Evolutionary conservation across 2,113 vertebrate species (phyloP), one percentile per base, ranked within the genome.

Genomic region (Narcine bancroftii): DNA sequence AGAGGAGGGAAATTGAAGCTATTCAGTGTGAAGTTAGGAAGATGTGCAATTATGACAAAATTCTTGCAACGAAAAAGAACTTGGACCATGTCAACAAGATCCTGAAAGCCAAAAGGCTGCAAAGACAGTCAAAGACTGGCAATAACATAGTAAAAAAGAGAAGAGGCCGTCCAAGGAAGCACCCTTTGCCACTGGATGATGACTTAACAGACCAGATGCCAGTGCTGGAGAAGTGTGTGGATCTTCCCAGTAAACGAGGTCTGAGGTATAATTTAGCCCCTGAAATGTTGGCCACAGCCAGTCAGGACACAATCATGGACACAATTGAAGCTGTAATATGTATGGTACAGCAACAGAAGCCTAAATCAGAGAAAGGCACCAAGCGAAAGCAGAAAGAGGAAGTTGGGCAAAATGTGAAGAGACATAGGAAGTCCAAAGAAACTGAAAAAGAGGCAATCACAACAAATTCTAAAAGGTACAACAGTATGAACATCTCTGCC

Each of bases 71-170:
- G 0, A 99, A 99, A 95, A 98, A 98, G 96, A 99, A 98, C 95
- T 96, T 99, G 95, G 98, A 99, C 95, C 99, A 99, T 0, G 98
- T 99, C 94, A 99, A 99, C 96, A 99, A 99, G 95, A 99, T 99
- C 95, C 96, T 99, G 92, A 98, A 98, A 95, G 98, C 98, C 95
- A 99, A 99, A 96, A 95, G 98, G 94, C 97, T 99, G 95, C 99
- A 99, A 96, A 97, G 99, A 96, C 98, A 99, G 96, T 98, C 99
- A 94, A 99, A 99, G 96, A 99, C 98, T 6, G 99, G 99, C 96
- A 99, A 99, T 96, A 99, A 99, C 94, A 97, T 99, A 75, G 96
- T 99, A 93, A 99, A 99, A 96, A 97, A 98, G 93, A 94, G 97
- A 93, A 95, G 98, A 24, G 99, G 98, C 2, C 96, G 98, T 79